Base-by-base conservation (phyloP, 2,113 vertebrate species). In the Rhodinocichla rosea region DNA sequence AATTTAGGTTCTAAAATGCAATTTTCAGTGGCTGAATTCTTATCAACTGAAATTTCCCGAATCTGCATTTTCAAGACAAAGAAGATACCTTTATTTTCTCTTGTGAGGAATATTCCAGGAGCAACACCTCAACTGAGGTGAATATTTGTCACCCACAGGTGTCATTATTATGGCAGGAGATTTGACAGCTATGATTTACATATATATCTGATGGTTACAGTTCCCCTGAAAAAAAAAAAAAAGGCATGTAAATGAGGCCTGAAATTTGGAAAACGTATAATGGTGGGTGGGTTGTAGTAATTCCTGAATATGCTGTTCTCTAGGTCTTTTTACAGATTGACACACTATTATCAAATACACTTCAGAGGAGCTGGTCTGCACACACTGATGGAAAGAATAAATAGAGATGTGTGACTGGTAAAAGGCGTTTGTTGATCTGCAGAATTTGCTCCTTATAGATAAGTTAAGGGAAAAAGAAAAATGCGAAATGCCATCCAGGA, bases 21-120 rank as follows among this genome's bases (percentile, higher is more conserved):
- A 16, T 87, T 97, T 97, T 92, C 18, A 64, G 56, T 74, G 69
- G 16, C 18, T 87, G 35, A 91, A 42, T 15, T 30, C 33, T 47
- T 30, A 96, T 37, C 4, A 87, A 79, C 6, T 26, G 35, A 76
- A 79, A 70, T 79, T 88, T 92, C 42, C 42, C 13, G 45, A 42
- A 69, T 53, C 28, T 75, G 11, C 32, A 35, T 55, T 92, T 94
- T 94, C 33, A 35, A 69, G 75, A 56, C 9, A 53, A 68, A 76
- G 24, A 62, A 65, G 50, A 28, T 13, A 23, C 9, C 15, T 87
- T 52, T 55, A 35, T 65, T 82, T 82, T 30, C 11, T 63, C 21
- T 62, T 75, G 21, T 35, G 22, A 78, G 44, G 56, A 62, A 21
- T 47, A 67, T 47, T 30, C 30, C 35, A 83, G 21, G 15, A 77